These are phyloP conservation scores for Argyrosomus regius DNA, from an alignment of 2,797 vertebrate genomes.

Conservation along the genomic window DNA sequence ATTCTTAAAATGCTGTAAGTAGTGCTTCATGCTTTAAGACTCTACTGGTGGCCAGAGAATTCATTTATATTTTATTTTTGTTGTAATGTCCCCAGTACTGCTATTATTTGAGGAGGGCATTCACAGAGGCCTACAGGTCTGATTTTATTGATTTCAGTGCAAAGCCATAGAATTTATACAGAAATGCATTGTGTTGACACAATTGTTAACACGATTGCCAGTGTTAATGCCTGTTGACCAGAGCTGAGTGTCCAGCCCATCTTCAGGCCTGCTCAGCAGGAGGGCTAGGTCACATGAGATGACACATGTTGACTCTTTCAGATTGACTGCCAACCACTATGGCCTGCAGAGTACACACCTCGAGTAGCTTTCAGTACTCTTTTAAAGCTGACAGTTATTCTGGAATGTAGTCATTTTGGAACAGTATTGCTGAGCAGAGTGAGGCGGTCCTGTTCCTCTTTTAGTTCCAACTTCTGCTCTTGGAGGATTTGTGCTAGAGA, in stretches of 20 bases:
- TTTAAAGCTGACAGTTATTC: background rate
- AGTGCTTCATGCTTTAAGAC: background rate
- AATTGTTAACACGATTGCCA: too few species aligned
- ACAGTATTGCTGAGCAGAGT: background rate
- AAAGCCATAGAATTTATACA: background rate
- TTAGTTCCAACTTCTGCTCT: background rate
- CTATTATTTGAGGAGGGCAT: background rate
- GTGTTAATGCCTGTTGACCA: too few species aligned
- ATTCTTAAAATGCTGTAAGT: constrained; percentile 3
- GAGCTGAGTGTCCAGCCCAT: too few species aligned
- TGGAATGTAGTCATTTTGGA: background rate
- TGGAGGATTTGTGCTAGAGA: background rate
- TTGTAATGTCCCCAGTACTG: background rate
- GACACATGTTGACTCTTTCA: background rate
- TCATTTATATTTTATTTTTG: background rate
- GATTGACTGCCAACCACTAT: background rate
- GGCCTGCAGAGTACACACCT: background rate
- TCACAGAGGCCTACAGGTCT: background rate
- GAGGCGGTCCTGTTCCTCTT: background rate
- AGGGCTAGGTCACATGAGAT: too few species aligned
- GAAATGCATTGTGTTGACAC: background rate
- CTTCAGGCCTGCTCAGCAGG: too few species aligned
- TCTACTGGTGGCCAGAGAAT: background rate
- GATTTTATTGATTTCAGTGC: background rate
- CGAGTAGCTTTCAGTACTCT: background rate